A percentile compares a stretch with the other conserved stretches of the same genome.
Conservation (phyloP, 2,113 vertebrate genomes). For the Pseudolaguvia tuberculata region DNA sequence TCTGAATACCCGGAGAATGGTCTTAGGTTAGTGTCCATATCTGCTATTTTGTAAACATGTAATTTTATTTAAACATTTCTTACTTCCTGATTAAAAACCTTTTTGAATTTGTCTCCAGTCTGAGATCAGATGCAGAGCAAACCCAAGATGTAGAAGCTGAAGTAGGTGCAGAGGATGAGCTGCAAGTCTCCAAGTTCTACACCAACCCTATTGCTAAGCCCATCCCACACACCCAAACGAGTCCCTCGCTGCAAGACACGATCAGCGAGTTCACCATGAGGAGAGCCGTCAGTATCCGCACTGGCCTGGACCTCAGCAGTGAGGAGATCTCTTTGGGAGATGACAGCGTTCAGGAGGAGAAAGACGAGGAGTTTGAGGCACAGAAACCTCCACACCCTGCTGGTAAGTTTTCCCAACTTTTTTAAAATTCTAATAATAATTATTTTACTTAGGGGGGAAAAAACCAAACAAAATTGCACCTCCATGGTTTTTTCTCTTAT, state of each 20-base stretch:
- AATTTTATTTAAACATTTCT: neutral
- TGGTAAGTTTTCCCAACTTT: constrained; percentile 60
- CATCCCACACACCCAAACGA: constrained; percentile 73
- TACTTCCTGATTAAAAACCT: no score
- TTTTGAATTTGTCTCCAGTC: constrained; percentile 41
- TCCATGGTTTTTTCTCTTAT: neutral
- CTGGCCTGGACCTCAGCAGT: constrained; percentile 81
- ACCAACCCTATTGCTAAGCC: constrained; percentile 86
- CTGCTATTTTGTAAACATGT: neutral
- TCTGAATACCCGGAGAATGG: constrained; percentile 84
- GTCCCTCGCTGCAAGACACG: constrained; percentile 77
- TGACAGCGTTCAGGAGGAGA: constrained; percentile 83
- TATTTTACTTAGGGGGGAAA: neutral
- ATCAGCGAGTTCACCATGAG: constrained; percentile 82
- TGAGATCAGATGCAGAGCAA: constrained; percentile 67
- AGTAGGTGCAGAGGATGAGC: constrained; percentile 66
- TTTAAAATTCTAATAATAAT: no score
- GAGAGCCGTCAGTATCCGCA: constrained; percentile 56
- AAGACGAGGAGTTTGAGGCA: constrained; percentile 69
- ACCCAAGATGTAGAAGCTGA: constrained; percentile 63
- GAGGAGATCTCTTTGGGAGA: constrained; percentile 84
- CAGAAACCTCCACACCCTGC: constrained; percentile 75
- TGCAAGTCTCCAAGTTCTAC: constrained; percentile 80
- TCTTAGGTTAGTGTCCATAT: constrained; percentile 69
- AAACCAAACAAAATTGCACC: neutral